A percentile compares a stretch with the other conserved stretches of the same genome.
Conservation (phyloP, 2,888 invertebrate species). For the Archips xylosteana region DNA sequence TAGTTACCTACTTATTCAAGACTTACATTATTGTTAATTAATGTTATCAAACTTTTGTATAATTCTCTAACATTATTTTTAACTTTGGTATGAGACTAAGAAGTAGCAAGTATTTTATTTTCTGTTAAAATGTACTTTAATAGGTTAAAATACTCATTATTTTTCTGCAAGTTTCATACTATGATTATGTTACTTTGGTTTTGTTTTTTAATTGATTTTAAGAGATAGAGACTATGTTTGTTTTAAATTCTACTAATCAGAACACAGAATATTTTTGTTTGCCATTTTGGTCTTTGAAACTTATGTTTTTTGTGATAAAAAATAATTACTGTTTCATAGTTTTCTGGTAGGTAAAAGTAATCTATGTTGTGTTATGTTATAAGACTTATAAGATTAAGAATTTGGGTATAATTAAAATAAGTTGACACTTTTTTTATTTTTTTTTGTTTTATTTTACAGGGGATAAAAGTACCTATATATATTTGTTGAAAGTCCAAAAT, state of each 20-base stretch:
- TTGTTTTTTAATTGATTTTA: constrained; percentile 19
- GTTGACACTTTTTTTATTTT: neutral
- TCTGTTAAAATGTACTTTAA: constrained; percentile 31
- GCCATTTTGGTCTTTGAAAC: constrained; percentile 37
- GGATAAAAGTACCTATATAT: too few relatives aligned
- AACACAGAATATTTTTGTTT: constrained; percentile 30
- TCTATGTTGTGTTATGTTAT: constrained; percentile 17
- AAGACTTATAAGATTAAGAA: constrained; percentile 15
- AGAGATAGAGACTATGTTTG: constrained; percentile 18
- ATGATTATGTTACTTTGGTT: constrained; percentile 20
- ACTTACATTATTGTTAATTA: constrained; percentile 30
- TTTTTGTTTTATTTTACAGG: too few relatives aligned
- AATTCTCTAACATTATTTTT: constrained; percentile 9
- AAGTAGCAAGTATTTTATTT: neutral
- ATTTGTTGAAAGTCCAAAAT: neutral
- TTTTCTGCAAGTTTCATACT: constrained; percentile 7
- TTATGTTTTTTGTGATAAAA: constrained; percentile 41
- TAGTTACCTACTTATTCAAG: neutral
- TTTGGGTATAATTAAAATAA: constrained; percentile 7
- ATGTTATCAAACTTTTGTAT: constrained; percentile 16
- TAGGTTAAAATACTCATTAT: constrained; percentile 13
- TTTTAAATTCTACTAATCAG: constrained; percentile 38
- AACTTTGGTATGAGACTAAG: constrained; percentile 1
- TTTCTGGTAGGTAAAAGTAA: constrained; percentile 16
- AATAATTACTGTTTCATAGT: constrained; percentile 22